These are phyloP conservation scores for Rhadinocentrus ornatus DNA, from an alignment of 2,797 vertebrate genomes.

Conservation along the genomic window DNA sequence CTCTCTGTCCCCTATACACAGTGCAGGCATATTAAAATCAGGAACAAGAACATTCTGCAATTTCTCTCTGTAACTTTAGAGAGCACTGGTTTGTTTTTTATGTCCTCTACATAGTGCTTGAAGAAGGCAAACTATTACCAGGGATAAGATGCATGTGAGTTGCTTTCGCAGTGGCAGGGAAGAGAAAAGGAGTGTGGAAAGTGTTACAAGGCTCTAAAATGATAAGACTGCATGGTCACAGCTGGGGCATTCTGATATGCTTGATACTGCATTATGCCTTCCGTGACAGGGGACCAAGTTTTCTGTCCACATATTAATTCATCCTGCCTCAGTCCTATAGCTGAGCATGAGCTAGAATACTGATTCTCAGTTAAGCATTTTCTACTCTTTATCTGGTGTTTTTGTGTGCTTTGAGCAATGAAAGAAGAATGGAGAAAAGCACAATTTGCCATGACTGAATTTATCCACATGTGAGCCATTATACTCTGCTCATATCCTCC, in stretches of 20 bases:
- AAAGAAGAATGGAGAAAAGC: constrained; percentile 25
- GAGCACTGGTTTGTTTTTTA: constrained; percentile 45
- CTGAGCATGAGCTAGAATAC: constrained; percentile 64
- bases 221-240: constrained; percentile 73
- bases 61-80: constrained; percentile 55
- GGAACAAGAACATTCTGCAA: constrained; percentile 37
- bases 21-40: constrained; percentile 42
- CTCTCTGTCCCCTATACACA: constrained; percentile 4
- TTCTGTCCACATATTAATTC: constrained; percentile 65
- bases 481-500: constrained; percentile 8
- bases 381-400: constrained; percentile 44
- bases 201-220: constrained; percentile 67
- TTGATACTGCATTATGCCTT: constrained; percentile 71
- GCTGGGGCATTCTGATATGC: constrained; percentile 78
- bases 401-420: constrained; percentile 31
- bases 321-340: constrained; percentile 47
- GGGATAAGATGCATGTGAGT: constrained; percentile 61
- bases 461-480: constrained; percentile 15
- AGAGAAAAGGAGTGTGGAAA: constrained; percentile 53
- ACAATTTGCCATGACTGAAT: constrained; percentile 25
- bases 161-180: constrained; percentile 54
- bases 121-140: constrained; percentile 37
- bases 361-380: constrained; percentile 63
- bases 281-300: constrained; percentile 68
- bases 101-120: constrained; percentile 22